phyloP scores from a whole-genome alignment of 2,888 invertebrate species.

The Phortica okadai region DNA sequence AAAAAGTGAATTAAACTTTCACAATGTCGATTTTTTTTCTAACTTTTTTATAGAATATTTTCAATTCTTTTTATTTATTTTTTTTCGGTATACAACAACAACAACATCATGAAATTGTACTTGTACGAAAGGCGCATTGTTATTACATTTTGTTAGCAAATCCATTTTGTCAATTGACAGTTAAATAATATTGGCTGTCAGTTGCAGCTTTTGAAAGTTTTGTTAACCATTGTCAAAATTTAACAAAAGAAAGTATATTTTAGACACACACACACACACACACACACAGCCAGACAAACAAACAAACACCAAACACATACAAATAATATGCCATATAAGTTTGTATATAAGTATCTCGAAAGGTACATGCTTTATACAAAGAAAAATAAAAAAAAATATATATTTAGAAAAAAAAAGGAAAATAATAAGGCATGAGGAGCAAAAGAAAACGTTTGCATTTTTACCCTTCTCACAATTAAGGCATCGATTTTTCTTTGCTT shows the following conservation, averaged over 20 bases:
- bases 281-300: not conserved
- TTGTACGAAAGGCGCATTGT: conserved; percentile 20
- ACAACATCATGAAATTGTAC: conserved; percentile 44
- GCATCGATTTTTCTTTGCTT: not conserved
- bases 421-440: not conserved
- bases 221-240: conserved; percentile 33
- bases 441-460: not conserved
- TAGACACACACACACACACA: conserved; percentile 5
- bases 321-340: not conserved
- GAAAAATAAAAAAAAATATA: not conserved
- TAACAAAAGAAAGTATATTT: conserved; percentile 31
- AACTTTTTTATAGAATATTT: not conserved
- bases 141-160: conserved; percentile 60
- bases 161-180: conserved; percentile 76
- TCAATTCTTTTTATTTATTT: conserved; percentile 21
- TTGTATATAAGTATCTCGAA: not conserved
- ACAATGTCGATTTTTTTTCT: not conserved
- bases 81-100: conserved; percentile 14
- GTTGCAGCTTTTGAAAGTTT: conserved; percentile 71
- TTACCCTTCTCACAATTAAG: not conserved
- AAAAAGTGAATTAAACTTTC: conserved; percentile 24
- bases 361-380: not conserved
- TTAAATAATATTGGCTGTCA: conserved; percentile 76
- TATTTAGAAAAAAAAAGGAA: not conserved
- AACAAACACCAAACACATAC: not conserved